These are phyloP conservation scores for Solenopsis invicta DNA, from an alignment of 1,140 invertebrate species.

Conservation along the genomic window DNA sequence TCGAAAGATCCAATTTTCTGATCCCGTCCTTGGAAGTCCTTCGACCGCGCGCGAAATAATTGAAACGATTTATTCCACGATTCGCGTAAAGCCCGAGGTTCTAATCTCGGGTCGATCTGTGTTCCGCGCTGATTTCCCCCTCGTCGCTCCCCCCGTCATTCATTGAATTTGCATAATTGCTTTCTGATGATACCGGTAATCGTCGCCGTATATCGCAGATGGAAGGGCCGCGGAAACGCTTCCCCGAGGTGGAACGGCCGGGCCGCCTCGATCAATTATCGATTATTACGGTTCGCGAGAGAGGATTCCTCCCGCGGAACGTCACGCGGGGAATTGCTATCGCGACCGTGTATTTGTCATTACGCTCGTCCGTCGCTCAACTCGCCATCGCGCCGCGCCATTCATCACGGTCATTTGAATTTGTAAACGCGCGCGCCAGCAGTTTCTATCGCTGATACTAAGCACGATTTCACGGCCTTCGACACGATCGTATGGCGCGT, in stretches of 20 bases:
- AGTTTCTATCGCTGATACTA: slow-evolving; percentile 34
- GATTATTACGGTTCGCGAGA: slow-evolving; percentile 39
- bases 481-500: slow-evolving; percentile 6
- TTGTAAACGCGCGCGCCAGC: slow-evolving; percentile 26
- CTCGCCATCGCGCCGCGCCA: slow-evolving; percentile 30
- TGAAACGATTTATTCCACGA: slow-evolving; percentile 53
- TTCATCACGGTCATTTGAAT: slow-evolving; percentile 52
- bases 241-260: background rate
- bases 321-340: slow-evolving; percentile 32
- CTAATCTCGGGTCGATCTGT: background rate
- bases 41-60: slow-evolving; percentile 23
- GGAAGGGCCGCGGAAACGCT: slow-evolving; percentile 16
- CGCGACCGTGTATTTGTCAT: slow-evolving; percentile 46
- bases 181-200: slow-evolving; percentile 38
- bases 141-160: background rate
- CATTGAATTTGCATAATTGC: slow-evolving; percentile 46
- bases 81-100: slow-evolving; percentile 23
- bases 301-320: slow-evolving; percentile 33
- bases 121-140: background rate
- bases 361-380: slow-evolving; percentile 34
- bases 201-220: background rate
- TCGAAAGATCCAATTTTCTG: slow-evolving; percentile 63
- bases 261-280: slow-evolving; percentile 42
- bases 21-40: slow-evolving; percentile 43
- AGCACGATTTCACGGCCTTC: slow-evolving; percentile 28